Conservation (phyloP, 2,113 vertebrate genomes). For the Scytalopus superciliaris region DNA sequence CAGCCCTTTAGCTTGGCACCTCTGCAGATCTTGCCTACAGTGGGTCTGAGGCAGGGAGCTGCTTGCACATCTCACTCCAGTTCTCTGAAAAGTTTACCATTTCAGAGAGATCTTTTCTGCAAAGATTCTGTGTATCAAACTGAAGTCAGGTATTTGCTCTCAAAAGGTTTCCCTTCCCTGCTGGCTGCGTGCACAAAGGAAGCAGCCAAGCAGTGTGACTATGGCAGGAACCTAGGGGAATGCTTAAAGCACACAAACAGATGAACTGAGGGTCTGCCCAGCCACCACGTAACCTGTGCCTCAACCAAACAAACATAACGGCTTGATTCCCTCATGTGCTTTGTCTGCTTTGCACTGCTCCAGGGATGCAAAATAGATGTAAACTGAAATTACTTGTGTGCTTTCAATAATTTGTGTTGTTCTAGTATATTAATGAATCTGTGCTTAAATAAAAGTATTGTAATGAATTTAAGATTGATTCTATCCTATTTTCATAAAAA, state of each 20-base stretch:
- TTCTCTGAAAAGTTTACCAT: not conserved
- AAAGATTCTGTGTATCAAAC: not conserved
- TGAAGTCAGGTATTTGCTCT: fast-evolving
- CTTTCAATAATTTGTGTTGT: not conserved
- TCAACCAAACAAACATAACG: fast-evolving
- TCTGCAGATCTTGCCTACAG: not conserved
- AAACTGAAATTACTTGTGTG: not conserved
- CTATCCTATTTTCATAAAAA: not conserved
- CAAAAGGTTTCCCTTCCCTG: not conserved
- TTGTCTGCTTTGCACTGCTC: not conserved
- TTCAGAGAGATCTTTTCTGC: not conserved
- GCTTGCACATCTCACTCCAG: fast-evolving
- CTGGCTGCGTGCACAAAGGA: not conserved
- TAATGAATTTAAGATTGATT: not conserved
- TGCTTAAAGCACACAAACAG: not conserved
- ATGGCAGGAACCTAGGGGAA: not conserved
- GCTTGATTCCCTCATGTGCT: not conserved
- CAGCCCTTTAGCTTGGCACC: not conserved
- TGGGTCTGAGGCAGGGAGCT: not conserved
- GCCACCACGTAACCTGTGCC: not conserved
- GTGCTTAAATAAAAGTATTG: not conserved
- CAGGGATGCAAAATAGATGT: not conserved
- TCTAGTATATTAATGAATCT: not conserved
- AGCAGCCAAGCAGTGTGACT: not conserved
- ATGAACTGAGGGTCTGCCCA: not conserved